phyloP scores from a whole-genome alignment of 1,140 invertebrate species.

The Harpegnathos saltator region DNA sequence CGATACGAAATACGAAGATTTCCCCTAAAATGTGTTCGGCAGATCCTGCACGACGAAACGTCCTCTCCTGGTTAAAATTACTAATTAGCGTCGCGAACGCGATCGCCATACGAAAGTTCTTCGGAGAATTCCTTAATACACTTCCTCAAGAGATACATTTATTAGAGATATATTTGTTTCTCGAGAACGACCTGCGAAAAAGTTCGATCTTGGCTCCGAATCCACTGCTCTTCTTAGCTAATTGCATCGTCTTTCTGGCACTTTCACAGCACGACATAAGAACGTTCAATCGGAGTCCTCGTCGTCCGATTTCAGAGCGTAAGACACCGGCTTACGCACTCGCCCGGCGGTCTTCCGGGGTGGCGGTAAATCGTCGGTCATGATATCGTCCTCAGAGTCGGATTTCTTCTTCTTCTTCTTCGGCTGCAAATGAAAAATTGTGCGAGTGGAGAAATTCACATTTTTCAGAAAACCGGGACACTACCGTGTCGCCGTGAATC shows the following conservation, averaged over 20 bases:
- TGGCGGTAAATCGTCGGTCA: slow-evolving; percentile 61
- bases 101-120: too few relatives aligned
- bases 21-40: too few relatives aligned
- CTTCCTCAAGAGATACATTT: neutral
- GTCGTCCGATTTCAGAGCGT: slow-evolving; percentile 77
- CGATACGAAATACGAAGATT: too few relatives aligned
- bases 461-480: too few relatives aligned
- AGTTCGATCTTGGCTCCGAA: neutral
- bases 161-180: too few relatives aligned
- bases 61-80: too few relatives aligned
- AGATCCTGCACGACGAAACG: too few relatives aligned
- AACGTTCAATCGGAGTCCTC: slow-evolving; percentile 75
- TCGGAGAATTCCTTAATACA: too few relatives aligned
- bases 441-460: neutral
- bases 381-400: slow-evolving; percentile 68
- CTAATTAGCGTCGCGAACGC: too few relatives aligned
- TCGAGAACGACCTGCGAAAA: neutral
- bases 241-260: neutral
- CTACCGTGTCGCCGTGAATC: too few relatives aligned
- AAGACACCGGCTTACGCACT: slow-evolving; percentile 78
- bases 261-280: slow-evolving; percentile 9
- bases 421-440: slow-evolving; percentile 60
- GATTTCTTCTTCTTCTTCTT: slow-evolving; percentile 78
- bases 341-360: slow-evolving; percentile 72
- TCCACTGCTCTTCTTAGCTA: slow-evolving; percentile 10